Percentiles rank a stretch among this genome's conserved stretches.
phyloP scores from a whole-genome alignment of 2,113 vertebrate species.

The Stigmatopora nigra region DNA sequence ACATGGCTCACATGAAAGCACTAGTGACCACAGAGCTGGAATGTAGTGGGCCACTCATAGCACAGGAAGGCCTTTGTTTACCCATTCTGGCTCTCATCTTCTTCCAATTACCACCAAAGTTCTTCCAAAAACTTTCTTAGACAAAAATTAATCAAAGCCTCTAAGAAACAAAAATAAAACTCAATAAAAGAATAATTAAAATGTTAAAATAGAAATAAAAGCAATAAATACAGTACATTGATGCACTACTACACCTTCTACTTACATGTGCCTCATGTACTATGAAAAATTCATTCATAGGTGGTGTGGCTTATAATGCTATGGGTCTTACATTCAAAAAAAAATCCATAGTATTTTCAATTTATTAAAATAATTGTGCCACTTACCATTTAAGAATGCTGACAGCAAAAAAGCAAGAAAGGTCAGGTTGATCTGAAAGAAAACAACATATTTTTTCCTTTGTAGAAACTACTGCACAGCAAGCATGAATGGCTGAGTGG shows the following conservation, averaged over 20 bases:
- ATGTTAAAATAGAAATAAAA: too few species aligned
- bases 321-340: too few species aligned
- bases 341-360: background rate
- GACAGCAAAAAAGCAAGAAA: background rate
- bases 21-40: slow-evolving; percentile 45
- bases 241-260: too few species aligned
- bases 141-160: background rate
- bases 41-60: slow-evolving; percentile 39
- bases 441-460: background rate
- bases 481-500: too few species aligned
- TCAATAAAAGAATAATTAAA: too few species aligned
- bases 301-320: too few species aligned
- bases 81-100: slow-evolving; percentile 54
- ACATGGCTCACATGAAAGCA: slow-evolving; percentile 33
- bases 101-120: slow-evolving; percentile 41
- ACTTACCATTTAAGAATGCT: background rate
- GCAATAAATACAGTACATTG: too few species aligned
- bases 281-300: too few species aligned
- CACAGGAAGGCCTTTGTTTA: slow-evolving; percentile 45
- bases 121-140: slow-evolving; percentile 27
- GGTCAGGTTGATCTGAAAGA: background rate
- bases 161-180: too few species aligned
- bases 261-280: too few species aligned
- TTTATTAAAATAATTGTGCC: background rate
- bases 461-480: too few species aligned